Conservation (phyloP, 2,888 invertebrate genomes). For the Drosophila algonquin region DNA sequence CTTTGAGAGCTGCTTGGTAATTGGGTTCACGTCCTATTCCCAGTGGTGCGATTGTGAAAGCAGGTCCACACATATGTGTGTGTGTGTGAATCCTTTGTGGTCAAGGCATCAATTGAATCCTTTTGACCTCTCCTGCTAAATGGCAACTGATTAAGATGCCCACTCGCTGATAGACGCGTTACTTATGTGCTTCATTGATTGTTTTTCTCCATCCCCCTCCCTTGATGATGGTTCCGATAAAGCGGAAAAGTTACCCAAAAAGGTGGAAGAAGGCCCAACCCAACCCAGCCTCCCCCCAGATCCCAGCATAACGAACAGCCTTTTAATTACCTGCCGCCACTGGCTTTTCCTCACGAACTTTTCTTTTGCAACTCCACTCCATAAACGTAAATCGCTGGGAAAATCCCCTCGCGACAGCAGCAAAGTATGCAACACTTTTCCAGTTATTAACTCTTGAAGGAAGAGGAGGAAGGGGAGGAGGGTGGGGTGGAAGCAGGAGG, state of each 20-base stretch:
- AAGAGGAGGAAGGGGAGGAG: not conserved
- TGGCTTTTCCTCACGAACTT: slow-evolving; percentile 41
- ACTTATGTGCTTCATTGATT: slow-evolving; percentile 74
- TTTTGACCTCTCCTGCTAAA: slow-evolving; percentile 62
- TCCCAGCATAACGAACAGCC: slow-evolving; percentile 5
- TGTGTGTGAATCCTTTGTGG: slow-evolving; percentile 57
- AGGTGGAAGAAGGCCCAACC: slow-evolving; percentile 2
- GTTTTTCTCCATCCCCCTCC: slow-evolving; percentile 46
- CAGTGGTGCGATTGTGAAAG: slow-evolving; percentile 63
- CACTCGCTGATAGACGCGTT: slow-evolving; percentile 58
- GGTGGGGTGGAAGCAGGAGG: not conserved
- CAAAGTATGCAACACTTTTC: slow-evolving; percentile 74
- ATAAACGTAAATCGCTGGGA: slow-evolving; percentile 63
- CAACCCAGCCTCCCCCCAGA: too few relatives aligned
- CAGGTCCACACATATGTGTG: slow-evolving; percentile 6
- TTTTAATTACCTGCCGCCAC: slow-evolving; percentile 55
- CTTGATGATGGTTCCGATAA: slow-evolving; percentile 18
- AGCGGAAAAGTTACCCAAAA: slow-evolving; percentile 3
- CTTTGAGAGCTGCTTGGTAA: slow-evolving; percentile 69
- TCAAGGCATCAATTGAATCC: slow-evolving; percentile 70
- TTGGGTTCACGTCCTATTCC: slow-evolving; percentile 72
- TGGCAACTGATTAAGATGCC: slow-evolving; percentile 77
- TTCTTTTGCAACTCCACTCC: slow-evolving; percentile 43
- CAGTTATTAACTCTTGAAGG: slow-evolving; percentile 58
- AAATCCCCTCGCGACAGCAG: slow-evolving; percentile 42